Evolutionary conservation across 2,888 invertebrate species (phyloP), one percentile per base, ranked within the genome.

Genomic region (Malacosoma neustria): DNA sequence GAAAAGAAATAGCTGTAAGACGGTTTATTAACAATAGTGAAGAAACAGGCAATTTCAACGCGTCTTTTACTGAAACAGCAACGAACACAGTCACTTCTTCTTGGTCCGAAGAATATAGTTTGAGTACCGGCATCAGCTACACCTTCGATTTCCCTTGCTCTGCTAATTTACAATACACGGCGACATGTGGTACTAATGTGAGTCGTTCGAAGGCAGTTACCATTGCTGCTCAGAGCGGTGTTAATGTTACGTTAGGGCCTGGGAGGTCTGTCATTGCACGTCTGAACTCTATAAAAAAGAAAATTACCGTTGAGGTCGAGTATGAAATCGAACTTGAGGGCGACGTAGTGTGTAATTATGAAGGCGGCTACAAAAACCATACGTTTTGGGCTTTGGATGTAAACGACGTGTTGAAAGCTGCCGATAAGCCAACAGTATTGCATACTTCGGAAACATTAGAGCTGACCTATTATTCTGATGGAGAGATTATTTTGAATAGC

Each of bases 371-470:
- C 33, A 15, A 13, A 13, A 37, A 41, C 13, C 41, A 37, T 5
- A 37, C 36, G 14, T 41, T 39, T 36, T 44, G 39, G 41, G 30
- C 29, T 3, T 30, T 38, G 30, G 15, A 31, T 7, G 14, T 43
- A 7, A 30, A 34, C 7, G 30, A 33, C 4, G 39, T 43, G 5
- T 13, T 43, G 13, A 6, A 35, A 11, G 2, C 4, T 6, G 2
- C 7, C 1, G 2, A 15, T 15, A 15, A 15, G 2, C 15, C 15
- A 1, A 15, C 15, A 1, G 15, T 15, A 1, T 4, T 15, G 15
- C 1, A 15, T 6, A 1, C 2, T 1, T 1, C 1, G 4, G 15
- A 15, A 15, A 7, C 7, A 6, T 1, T 15, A 7, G 2, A 15
- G 7, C 1, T 15, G 1, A 7, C 4, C 7, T 15, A 15, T 15